Base-by-base conservation (phyloP, 1,140 invertebrate species). In the Solen grandis region DNA sequence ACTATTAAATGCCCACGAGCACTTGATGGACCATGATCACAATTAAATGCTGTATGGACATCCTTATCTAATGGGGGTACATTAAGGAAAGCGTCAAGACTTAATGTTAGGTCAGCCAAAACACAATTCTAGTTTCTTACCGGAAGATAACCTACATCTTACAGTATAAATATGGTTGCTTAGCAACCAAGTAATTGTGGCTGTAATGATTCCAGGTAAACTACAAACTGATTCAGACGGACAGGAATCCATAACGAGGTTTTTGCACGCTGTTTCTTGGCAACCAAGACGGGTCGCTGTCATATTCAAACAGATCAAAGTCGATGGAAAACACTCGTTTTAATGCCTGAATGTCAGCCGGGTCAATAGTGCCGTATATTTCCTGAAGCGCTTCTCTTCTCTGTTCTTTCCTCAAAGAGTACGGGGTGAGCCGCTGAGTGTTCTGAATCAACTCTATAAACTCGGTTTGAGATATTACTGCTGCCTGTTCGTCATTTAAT, bases 261-360 rank as follows among this genome's bases (percentile, higher is more conserved):
- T 46, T 46, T 46, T 10, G 19, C 8, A 10, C 41, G 8, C 8
- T 46, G 8, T 46, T 46, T 8, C 19, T 46, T 10, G 41, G 8
- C 8, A 46, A 10, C 41, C 41, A 46, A 46, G 8, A 8, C 8
- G 41, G 41, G 8, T 46, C 8, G 8, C 8, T 46, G 41, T 76
- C 31, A 38, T 76, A 75, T 31, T 75, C 38, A 63, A 63, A 75
- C 27, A 75, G 25, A 27, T 46, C 22, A 46, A 75, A 63, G 16
- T 76, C 74, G 25, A 22, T 27, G 5, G 65, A 13, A 36, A 66
- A 66, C 25, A n/a, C 50, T 13, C 29, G 3, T 16, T 0, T 31
- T 19, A 76, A 63, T 35, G 35, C 13, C 25, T 76, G 16, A 25
- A 76, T 16, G 14, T 63, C 60, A 5, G 31, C 0, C 8, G 55